These are phyloP conservation scores for Lobophora halterata DNA, from an alignment of 2,888 invertebrate genomes.

Conservation along the genomic window DNA sequence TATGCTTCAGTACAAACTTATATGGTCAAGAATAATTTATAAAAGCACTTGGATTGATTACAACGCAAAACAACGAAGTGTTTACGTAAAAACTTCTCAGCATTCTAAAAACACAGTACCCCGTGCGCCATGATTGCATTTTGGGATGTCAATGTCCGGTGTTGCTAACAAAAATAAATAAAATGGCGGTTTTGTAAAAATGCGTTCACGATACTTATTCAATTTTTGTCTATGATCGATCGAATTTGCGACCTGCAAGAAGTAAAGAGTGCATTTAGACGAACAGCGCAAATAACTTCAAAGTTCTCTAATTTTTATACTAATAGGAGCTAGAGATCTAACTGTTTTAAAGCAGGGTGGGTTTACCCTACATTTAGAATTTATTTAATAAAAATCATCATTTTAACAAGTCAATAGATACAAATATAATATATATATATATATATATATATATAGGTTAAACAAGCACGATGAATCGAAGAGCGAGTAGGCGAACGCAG, in stretches of 20 bases:
- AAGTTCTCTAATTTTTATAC: too few relatives aligned
- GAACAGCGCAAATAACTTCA: too few relatives aligned
- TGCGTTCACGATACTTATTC: conserved; percentile 50
- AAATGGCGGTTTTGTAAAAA: conserved; percentile 65
- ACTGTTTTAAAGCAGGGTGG: too few relatives aligned
- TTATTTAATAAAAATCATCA: too few relatives aligned
- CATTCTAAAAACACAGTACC: conserved; percentile 81
- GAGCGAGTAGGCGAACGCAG: too few relatives aligned
- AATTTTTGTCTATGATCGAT: conserved; percentile 6
- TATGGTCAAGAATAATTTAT: conserved; percentile 67
- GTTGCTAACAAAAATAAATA: conserved; percentile 63
- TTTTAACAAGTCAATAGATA: too few relatives aligned
- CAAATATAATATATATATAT: too few relatives aligned
- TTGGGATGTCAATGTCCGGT: conserved; percentile 79
- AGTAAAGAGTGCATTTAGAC: neutral
- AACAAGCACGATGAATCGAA: too few relatives aligned
- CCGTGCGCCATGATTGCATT: conserved; percentile 82
- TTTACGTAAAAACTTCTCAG: conserved; percentile 82
- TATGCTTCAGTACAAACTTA: conserved; percentile 69
- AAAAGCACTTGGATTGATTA: conserved; percentile 67
- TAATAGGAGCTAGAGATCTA: too few relatives aligned
- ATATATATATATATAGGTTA: too few relatives aligned
- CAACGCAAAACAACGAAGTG: conserved; percentile 74
- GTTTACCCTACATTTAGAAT: too few relatives aligned
- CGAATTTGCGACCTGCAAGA: neutral